Conservation (phyloP, 2,113 vertebrate species). For the Myrmecobius fasciatus region DNA sequence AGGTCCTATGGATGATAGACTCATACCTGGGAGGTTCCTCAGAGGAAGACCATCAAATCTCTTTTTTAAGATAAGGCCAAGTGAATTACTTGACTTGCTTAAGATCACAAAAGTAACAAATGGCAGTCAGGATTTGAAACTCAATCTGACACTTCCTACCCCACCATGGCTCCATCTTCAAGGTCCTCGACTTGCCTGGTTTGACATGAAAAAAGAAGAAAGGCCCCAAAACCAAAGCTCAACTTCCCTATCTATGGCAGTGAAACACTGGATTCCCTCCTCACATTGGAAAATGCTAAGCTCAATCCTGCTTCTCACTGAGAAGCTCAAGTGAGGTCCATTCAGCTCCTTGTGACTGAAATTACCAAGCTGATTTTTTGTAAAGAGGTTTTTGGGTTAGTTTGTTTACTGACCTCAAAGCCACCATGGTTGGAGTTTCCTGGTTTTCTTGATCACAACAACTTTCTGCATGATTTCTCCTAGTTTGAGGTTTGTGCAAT, state of each 20-base stretch:
- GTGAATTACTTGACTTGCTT: neutral
- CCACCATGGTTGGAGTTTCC: slow-evolving; percentile 50
- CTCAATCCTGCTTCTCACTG: slow-evolving; percentile 13
- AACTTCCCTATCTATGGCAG: neutral
- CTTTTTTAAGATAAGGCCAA: neutral
- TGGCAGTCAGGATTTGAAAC: neutral
- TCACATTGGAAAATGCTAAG: neutral
- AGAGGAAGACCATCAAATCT: neutral
- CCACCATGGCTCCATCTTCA: neutral
- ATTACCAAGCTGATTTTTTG: slow-evolving; percentile 63
- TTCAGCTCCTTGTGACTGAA: slow-evolving; percentile 22
- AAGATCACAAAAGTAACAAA: neutral
- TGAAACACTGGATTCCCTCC: neutral
- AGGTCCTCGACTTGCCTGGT: neutral
- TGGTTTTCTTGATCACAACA: slow-evolving; percentile 51
- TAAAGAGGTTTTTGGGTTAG: slow-evolving; percentile 69
- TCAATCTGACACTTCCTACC: neutral
- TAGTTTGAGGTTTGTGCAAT: neutral
- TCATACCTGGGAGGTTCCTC: neutral
- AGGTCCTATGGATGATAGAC: neutral
- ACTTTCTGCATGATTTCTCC: slow-evolving; percentile 51
- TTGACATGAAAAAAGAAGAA: neutral
- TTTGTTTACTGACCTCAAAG: slow-evolving; percentile 73
- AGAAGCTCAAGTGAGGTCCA: slow-evolving; percentile 50
- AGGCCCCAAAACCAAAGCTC: neutral